Percentiles rank a stretch among this genome's conserved stretches.
phyloP scores from a whole-genome alignment of 2,113 vertebrate species.

The Halichoeres trimaculatus region DNA sequence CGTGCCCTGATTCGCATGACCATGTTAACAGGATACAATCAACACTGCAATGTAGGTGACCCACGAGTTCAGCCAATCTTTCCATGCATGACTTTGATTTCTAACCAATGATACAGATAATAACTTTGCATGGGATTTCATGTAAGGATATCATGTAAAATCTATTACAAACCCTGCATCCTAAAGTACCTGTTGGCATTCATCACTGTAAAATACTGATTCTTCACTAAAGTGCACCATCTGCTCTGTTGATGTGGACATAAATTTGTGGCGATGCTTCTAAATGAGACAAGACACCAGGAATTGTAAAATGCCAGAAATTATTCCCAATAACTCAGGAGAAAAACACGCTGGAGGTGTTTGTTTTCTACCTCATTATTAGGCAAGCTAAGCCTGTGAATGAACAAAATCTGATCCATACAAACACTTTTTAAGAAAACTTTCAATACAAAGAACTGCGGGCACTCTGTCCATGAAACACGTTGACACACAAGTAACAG shows the following conservation, averaged over 20 bases:
- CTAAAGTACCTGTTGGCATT: conserved; percentile 49
- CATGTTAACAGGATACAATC: conserved; percentile 3
- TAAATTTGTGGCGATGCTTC: conserved; percentile 23
- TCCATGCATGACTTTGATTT: background rate
- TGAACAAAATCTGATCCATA: background rate
- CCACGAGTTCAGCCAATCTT: background rate
- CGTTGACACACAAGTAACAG: background rate
- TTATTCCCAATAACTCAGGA: background rate
- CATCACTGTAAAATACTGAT: conserved; percentile 35
- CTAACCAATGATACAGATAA: conserved; percentile 9
- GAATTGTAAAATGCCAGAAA: conserved; percentile 36
- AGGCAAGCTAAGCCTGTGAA: background rate
- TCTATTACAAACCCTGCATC: conserved; percentile 45
- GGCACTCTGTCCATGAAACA: background rate
- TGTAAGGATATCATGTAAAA: conserved; percentile 29
- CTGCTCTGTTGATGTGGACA: conserved; percentile 52
- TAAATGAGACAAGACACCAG: conserved; percentile 32
- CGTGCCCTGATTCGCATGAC: conserved; percentile 17
- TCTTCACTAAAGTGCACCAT: conserved; percentile 58
- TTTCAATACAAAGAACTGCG: background rate
- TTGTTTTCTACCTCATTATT: conserved; percentile 39
- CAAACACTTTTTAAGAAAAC: background rate
- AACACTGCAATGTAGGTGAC: background rate
- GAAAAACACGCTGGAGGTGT: conserved; percentile 35
- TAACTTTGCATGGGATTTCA: conserved; percentile 8